Evolutionary conservation across 2,888 invertebrate genomes (phyloP), one percentile per base, ranked within the genome.

Genomic region (Teleiodes luculella): DNA sequence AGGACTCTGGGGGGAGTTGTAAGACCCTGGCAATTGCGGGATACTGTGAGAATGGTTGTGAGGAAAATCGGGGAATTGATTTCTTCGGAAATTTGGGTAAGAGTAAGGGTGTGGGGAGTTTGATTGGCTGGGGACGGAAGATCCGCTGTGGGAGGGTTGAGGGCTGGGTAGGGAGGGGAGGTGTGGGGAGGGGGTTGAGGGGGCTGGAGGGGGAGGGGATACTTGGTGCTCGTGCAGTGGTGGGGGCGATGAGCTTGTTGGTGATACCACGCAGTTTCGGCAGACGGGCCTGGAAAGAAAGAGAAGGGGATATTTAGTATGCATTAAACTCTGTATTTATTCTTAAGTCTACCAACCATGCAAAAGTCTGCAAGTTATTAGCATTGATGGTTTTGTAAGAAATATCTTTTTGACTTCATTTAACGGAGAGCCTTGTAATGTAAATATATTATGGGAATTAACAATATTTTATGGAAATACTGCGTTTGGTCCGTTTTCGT

Each of bases 231-330:
- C 83, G 66, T 82, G 83, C 1, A 82, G 78, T 1, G 83, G 87
- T 2, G 86, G 88, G 0, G 87, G 85, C 1, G 87, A 83, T 4
- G 88, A 86, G 0, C 88, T 77, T 24, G 91, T 90, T 53, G 87
- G 90, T 43, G 91, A 88, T 31, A 91, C 88, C 82, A 94, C 94
- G 91, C 95, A 95, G 90, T 95, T 95, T 58, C 95, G 92, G 89
- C 95, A 95, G 76, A 95, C 94, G 67, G 95, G 95, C 77, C 95
- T 95, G 92, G 79, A 83, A 75, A 60, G 70, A 65, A 59, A 58
- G 55, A 57, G 51, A 28, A 16, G 1, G 1, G 1, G 10, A 1
- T 1, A 0, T 1, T 31, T 46, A 46, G 31, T 11, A 0, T 28
- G 2, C n/a, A n/a, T n/a, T n/a, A n/a, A n/a, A n/a, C n/a, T n/a